Conservation (phyloP, 2,797 vertebrate species). For the Clarias laeviceps region DNA sequence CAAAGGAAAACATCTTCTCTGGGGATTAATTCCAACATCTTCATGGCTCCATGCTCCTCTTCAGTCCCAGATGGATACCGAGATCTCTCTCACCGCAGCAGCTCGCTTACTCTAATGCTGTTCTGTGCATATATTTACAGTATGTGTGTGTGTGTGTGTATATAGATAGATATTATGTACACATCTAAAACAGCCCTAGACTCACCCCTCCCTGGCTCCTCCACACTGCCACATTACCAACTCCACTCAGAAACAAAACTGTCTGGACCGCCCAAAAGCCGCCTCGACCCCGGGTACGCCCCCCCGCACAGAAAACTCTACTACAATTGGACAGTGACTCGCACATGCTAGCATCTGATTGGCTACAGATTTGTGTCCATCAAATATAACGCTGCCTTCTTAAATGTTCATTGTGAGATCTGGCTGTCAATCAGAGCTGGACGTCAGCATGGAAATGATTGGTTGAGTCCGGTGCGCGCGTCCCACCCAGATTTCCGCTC, state of each 20-base stretch:
- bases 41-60: constrained; percentile 73
- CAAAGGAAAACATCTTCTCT: constrained; percentile 68
- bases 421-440: constrained; percentile 28
- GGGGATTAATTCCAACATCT: constrained; percentile 70
- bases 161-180: too few species aligned
- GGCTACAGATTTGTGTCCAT: constrained; percentile 28
- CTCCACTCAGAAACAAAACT: constrained; percentile 72
- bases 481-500: constrained; percentile 34
- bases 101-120: neutral
- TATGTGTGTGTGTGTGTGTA: too few species aligned
- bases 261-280: constrained; percentile 71
- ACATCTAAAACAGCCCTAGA: constrained; percentile 54
- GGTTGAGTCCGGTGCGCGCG: constrained; percentile 13
- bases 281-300: constrained; percentile 57
- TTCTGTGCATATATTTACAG: constrained; percentile 18
- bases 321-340: constrained; percentile 57
- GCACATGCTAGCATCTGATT: constrained; percentile 47
- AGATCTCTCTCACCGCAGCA: constrained; percentile 25
- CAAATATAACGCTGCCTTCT: neutral
- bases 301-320: constrained; percentile 15
- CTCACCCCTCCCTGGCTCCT: constrained; percentile 74
- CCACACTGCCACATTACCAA: constrained; percentile 77
- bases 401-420: neutral
- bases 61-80: constrained; percentile 47
- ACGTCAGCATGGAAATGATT: constrained; percentile 9